Evolutionary conservation across 1,140 invertebrate genomes (phyloP).

Genomic region (Leptinotarsa texana): DNA sequence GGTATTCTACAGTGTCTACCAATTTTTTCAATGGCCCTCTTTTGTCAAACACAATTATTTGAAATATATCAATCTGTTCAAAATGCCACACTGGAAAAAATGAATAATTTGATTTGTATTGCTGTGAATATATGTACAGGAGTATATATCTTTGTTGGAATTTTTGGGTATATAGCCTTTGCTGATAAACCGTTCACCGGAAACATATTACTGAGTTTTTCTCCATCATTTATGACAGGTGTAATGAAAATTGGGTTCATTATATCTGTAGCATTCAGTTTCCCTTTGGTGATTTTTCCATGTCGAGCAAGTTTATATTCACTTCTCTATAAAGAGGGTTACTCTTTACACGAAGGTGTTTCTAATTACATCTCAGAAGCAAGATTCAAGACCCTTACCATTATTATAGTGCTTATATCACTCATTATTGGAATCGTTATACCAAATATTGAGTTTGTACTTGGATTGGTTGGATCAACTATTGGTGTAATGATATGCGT

Average conservation of each 20-base stretch:
- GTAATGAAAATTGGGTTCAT: conserved; percentile 93
- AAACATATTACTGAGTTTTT: conserved; percentile 88
- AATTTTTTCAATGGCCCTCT: conserved; percentile 49
- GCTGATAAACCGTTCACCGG: conserved; percentile 78
- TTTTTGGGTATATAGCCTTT: conserved; percentile 95
- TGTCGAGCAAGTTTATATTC: conserved; percentile 93
- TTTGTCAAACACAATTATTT: conserved; percentile 80
- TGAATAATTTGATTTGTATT: conserved; percentile 83
- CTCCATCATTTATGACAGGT: conserved; percentile 77
- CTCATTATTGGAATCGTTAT: conserved; percentile 77
- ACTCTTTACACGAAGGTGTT: conserved; percentile 57
- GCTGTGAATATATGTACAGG: conserved; percentile 90
- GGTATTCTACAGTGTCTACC: conserved; percentile 89
- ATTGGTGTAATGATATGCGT: conserved; percentile 93
- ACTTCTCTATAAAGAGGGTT: conserved; percentile 75
- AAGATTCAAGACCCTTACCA: conserved; percentile 79
- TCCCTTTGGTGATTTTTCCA: conserved; percentile 95
- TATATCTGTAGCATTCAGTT: conserved; percentile 91
- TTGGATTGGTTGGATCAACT: conserved; percentile 90
- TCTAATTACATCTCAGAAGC: conserved; percentile 74
- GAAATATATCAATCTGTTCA: conserved; percentile 91
- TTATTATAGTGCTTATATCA: conserved; percentile 75
- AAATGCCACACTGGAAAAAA: conserved; percentile 84
- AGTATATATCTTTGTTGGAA: conserved; percentile 86
- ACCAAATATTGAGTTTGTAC: conserved; percentile 89